Percentiles rank a stretch among this genome's conserved stretches.
phyloP scores from a whole-genome alignment of 2,797 vertebrate species.

The Peromyscus attwateri region DNA sequence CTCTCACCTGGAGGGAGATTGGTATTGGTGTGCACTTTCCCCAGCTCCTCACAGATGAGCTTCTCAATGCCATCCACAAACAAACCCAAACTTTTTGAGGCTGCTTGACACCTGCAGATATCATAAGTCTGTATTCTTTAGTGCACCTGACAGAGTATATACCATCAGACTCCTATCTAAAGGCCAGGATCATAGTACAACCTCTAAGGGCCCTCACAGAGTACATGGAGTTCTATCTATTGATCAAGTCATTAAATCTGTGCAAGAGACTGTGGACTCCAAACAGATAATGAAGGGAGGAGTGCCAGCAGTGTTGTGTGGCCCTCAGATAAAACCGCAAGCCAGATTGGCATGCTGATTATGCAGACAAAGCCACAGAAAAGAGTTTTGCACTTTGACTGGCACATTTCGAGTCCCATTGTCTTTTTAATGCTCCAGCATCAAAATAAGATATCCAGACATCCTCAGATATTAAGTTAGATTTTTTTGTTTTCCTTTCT shows the following conservation, averaged over 20 bases:
- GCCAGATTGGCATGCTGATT: too few relatives aligned
- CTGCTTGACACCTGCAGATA: neutral
- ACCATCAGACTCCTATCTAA: neutral
- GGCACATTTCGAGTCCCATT: too few relatives aligned
- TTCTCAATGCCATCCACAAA: neutral
- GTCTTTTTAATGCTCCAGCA: neutral
- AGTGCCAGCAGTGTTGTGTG: rapidly evolving
- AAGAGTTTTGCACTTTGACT: neutral
- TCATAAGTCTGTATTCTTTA: too few relatives aligned
- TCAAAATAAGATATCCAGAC: neutral
- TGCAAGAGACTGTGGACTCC: rapidly evolving
- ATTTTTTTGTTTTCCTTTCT: neutral
- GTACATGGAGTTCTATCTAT: rapidly evolving
- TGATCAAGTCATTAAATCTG: neutral
- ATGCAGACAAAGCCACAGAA: neutral
- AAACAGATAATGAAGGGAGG: too few relatives aligned
- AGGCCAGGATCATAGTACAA: rapidly evolving
- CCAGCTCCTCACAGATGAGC: neutral
- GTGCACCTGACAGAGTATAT: rapidly evolving
- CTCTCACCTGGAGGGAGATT: neutral
- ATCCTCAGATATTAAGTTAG: neutral
- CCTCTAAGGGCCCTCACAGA: rapidly evolving
- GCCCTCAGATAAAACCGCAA: neutral
- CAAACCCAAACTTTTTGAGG: neutral
- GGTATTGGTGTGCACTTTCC: neutral